These are phyloP conservation scores for Osmerus mordax DNA, from an alignment of 2,113 vertebrate species.

Conservation along the genomic window DNA sequence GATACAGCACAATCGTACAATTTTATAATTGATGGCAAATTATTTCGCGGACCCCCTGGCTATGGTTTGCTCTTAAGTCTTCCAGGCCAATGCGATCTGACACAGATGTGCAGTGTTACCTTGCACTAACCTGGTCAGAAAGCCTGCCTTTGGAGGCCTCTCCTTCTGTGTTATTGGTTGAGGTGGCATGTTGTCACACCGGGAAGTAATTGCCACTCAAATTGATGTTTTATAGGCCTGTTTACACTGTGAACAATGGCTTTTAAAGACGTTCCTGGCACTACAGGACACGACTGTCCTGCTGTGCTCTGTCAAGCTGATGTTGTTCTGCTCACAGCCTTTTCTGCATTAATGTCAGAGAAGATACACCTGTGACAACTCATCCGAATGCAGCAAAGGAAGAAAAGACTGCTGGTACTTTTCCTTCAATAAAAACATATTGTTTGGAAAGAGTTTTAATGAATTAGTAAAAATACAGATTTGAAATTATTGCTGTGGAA, in stretches of 20 bases:
- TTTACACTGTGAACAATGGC: constrained; percentile 55
- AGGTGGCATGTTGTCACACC: constrained; percentile 50
- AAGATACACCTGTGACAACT: background rate
- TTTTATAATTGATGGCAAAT: too few species aligned
- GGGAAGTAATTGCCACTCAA: constrained; percentile 53
- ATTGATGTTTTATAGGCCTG: constrained; percentile 57
- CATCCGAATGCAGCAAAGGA: background rate
- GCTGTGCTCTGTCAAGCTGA: constrained; percentile 33
- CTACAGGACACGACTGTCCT: background rate
- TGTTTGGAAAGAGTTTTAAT: background rate
- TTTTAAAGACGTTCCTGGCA: constrained; percentile 24
- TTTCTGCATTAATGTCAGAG: too few species aligned
- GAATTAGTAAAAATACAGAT: background rate
- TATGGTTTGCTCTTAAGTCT: background rate
- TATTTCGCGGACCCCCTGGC: too few species aligned
- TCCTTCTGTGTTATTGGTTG: constrained; percentile 45
- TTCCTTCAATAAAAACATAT: background rate
- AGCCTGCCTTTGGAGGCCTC: constrained; percentile 25
- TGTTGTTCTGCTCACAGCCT: background rate
- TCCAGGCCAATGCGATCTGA: background rate
- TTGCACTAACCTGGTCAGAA: constrained; percentile 11
- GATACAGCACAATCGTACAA: too few species aligned
- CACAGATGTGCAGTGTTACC: constrained; percentile 12
- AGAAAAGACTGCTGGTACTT: background rate
- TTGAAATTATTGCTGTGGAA: background rate